phyloP scores from a whole-genome alignment of 2,797 vertebrate species.

The Oryzias dopingdopingensis region DNA sequence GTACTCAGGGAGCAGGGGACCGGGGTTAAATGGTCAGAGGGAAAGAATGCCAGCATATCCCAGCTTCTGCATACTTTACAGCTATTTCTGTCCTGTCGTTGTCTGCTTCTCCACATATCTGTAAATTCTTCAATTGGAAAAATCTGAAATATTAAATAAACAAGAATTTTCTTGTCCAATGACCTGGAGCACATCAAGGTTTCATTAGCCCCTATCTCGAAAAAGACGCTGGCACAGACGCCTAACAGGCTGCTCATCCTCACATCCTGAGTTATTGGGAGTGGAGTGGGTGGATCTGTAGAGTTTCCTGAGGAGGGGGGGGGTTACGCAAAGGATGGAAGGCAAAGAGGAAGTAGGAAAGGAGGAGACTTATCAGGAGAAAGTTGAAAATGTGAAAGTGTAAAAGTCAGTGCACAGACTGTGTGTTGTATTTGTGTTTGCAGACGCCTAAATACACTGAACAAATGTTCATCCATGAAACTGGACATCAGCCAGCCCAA shows the following conservation, averaged over 20 bases:
- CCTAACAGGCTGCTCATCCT: slow-evolving; percentile 13
- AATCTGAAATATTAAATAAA: too few species aligned
- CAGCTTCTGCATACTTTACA: background rate
- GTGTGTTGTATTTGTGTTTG: slow-evolving; percentile 61
- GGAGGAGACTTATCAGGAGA: slow-evolving; percentile 19
- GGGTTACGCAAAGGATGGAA: background rate
- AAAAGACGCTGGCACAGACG: background rate
- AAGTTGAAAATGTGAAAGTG: slow-evolving; percentile 19
- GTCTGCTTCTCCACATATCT: slow-evolving; percentile 26
- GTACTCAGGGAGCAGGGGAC: slow-evolving; percentile 56
- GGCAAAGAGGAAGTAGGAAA: slow-evolving; percentile 20
- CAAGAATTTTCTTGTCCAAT: too few species aligned
- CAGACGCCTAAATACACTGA: slow-evolving; percentile 94
- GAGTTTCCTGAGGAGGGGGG: slow-evolving; percentile 1
- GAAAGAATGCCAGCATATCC: slow-evolving; percentile 28
- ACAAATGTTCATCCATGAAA: slow-evolving; percentile 99
- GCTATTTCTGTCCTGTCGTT: background rate
- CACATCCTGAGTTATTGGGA: slow-evolving; percentile 9
- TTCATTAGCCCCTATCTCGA: slow-evolving; percentile 17
- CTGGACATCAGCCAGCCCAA: slow-evolving; percentile 94
- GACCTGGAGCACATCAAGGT: slow-evolving; percentile 11
- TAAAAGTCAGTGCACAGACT: slow-evolving; percentile 17
- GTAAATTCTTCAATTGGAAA: slow-evolving; percentile 8
- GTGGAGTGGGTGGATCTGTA: slow-evolving; percentile 4
- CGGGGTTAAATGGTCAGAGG: slow-evolving; percentile 18